Evolutionary conservation across 2,888 invertebrate species (phyloP).

Genomic region (Xestia rhomboidea): DNA sequence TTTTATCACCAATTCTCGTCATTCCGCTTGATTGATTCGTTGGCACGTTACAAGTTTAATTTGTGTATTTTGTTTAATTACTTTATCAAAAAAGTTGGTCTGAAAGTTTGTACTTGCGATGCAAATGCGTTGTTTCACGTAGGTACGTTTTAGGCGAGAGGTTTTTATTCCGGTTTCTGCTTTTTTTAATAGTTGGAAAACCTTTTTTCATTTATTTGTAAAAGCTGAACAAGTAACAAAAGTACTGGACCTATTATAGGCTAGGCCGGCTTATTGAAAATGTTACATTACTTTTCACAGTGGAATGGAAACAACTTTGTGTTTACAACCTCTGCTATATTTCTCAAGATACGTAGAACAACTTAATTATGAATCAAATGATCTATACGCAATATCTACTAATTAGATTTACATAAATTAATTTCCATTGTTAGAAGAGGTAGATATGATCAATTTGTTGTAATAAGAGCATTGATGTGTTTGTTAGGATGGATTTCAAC

Average conservation of each 20-base stretch:
- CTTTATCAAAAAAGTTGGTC: conserved; percentile 41
- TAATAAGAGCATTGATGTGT: conserved; percentile 21
- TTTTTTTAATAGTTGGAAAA: background rate
- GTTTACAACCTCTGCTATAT: background rate
- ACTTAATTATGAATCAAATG: conserved; percentile 42
- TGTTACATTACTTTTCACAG: background rate
- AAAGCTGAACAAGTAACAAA: background rate
- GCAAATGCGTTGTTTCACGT: conserved; percentile 27
- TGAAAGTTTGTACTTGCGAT: background rate
- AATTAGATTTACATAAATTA: conserved; percentile 48
- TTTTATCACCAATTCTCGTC: conserved; percentile 71
- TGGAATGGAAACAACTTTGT: background rate
- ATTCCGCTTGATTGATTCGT: conserved; percentile 78
- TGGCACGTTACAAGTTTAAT: conserved; percentile 63
- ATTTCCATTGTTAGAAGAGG: conserved; percentile 40
- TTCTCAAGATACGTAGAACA: conserved; percentile 12
- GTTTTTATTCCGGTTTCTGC: background rate
- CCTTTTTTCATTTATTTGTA: background rate
- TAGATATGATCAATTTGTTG: conserved; percentile 32
- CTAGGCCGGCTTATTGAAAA: background rate
- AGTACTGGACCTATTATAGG: background rate
- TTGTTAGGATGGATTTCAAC: conserved; percentile 23
- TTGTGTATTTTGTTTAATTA: conserved; percentile 56
- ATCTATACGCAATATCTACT: conserved; percentile 11
- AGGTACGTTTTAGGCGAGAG: background rate